Conservation (phyloP, 2,888 invertebrate genomes). For the Pedicia rivosa region DNA sequence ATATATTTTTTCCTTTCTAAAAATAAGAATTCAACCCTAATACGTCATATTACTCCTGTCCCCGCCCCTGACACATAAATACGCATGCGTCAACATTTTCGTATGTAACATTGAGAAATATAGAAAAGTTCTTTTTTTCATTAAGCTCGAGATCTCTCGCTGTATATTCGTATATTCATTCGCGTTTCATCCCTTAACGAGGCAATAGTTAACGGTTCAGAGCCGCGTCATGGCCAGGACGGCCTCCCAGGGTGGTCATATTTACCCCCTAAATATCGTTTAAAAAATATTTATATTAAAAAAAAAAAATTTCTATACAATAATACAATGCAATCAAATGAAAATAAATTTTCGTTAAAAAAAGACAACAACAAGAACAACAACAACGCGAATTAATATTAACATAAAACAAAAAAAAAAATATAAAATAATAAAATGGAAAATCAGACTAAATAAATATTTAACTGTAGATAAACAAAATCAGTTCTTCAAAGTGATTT, state of each 20-base stretch:
- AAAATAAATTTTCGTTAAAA: background rate
- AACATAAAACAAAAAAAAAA: background rate
- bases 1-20: too few relatives aligned
- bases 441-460: background rate
- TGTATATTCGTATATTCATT: too few relatives aligned
- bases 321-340: background rate
- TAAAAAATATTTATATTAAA: conserved; percentile 9
- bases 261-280: conserved; percentile 15
- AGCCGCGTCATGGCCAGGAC: conserved; percentile 17
- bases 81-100: too few relatives aligned
- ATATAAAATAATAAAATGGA: background rate
- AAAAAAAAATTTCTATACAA: conserved; percentile 1
- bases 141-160: too few relatives aligned
- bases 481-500: too few relatives aligned
- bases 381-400: too few relatives aligned
- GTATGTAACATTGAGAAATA: too few relatives aligned
- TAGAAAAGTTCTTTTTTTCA: too few relatives aligned
- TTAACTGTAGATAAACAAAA: too few relatives aligned
- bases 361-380: background rate
- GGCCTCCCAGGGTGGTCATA: conserved; percentile 17
- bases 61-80: too few relatives aligned
- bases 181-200: conserved; percentile 19
- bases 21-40: too few relatives aligned
- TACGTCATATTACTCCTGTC: too few relatives aligned
- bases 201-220: conserved; percentile 14